A percentile compares a stretch with the other conserved stretches of the same genome.
phyloP scores from a whole-genome alignment of 2,113 vertebrate genomes.

The Pica pica region DNA sequence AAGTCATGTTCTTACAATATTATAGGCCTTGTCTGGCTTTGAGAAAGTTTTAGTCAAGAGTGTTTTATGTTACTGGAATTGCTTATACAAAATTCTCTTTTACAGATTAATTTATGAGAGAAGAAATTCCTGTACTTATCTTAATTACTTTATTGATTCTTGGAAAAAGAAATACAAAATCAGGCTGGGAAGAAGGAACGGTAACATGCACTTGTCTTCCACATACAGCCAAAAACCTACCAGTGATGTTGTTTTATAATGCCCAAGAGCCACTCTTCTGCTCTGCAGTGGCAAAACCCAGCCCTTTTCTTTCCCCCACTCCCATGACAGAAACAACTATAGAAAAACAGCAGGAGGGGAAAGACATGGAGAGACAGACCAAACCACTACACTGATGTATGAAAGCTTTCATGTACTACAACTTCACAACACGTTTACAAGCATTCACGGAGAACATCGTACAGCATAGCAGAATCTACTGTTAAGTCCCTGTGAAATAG shows the following conservation, averaged over 20 bases:
- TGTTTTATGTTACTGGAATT: not conserved
- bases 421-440: not conserved
- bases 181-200: not conserved
- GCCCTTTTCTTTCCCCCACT: not conserved
- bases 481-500: not conserved
- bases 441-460: accelerated
- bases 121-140: not conserved
- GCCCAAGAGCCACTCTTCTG: not conserved
- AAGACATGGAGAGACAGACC: not conserved
- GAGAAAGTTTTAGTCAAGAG: not conserved
- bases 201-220: not conserved
- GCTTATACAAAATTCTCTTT: not conserved
- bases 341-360: not conserved
- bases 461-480: not conserved
- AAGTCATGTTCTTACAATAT: not conserved
- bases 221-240: not conserved
- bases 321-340: not conserved
- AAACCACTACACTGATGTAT: not conserved
- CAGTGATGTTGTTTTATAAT: not conserved
- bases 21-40: not conserved
- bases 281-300: not conserved
- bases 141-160: not conserved
- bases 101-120: not conserved
- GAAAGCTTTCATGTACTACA: not conserved
- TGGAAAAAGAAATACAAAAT: not conserved